Base-by-base conservation (phyloP, 1,140 invertebrate genomes). In the Aphaenogaster rudis region DNA sequence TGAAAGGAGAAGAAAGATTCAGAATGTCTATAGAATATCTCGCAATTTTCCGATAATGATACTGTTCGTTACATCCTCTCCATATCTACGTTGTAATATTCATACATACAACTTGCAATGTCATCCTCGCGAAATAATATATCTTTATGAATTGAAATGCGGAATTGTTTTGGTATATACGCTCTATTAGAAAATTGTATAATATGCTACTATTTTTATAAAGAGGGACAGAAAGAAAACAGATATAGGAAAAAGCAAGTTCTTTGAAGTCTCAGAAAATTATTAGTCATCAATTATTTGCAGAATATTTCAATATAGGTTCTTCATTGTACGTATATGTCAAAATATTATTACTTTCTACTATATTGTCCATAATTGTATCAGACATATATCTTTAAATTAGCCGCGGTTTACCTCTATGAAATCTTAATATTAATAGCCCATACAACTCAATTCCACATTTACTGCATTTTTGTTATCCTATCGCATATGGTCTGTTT, bases 341-440 rank as follows among this genome's bases (percentile, higher is more conserved):
- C 7, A 52, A 39, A 54, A 80, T 52, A 54, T 66, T 54, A 36
- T n/a, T 64, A n/a, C 4, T 45, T 39, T 50, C 9, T 13, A 3
- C 1, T 67, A n/a, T 28, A 52, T 21, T 48, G 21, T 48, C 11
- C 1, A 15, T 3, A 79, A 79, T 66, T 80, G 54, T 21, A 33
- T 63, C 8, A 17, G 28, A 54, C 6, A 64, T 78, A 33, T 42
- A 39, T n/a, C 8, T 64, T 45, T 33, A 3, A 36, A 63, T 79
- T 66, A 67, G 11, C 1, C 69, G 48, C 50, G 71, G 7, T 81
- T 82, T 81, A 15, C 6, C 13, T 80, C 0, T 67, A 82, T 82
- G 21, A 42, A 71, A 81, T 45, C 3, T 78, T 78, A 79, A 79
- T 77, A 61, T 0, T 2, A 9, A 33, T 61, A 45, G n/a, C 3